A percentile compares a stretch with the other conserved stretches of the same genome.
Evolutionary conservation across 2,113 vertebrate species (phyloP).

Genomic region (Elanoides forficatus): DNA sequence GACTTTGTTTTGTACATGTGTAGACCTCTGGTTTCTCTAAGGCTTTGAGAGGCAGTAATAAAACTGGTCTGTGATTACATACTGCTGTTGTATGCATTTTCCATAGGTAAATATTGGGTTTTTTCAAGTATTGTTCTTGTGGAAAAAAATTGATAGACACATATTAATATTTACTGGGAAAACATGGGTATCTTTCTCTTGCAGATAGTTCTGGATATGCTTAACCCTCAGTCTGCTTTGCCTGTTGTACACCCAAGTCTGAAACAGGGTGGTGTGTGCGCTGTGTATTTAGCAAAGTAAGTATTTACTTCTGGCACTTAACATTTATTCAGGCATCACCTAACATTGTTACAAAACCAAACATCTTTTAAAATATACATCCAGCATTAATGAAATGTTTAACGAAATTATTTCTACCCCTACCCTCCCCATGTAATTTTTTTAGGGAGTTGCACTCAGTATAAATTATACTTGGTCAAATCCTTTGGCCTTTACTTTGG

Average conservation of each 20-base stretch:
- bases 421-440: not conserved
- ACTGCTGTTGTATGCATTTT: not conserved
- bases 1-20: not conserved
- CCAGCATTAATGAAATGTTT: not conserved
- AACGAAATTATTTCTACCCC: not conserved
- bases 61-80: not conserved
- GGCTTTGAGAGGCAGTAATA: not conserved
- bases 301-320: conserved; percentile 51
- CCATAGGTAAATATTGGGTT: not conserved
- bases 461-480: not conserved
- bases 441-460: not conserved
- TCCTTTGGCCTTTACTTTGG: not conserved
- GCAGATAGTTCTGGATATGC: conserved; percentile 86
- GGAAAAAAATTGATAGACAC: not conserved
- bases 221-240: conserved; percentile 82
- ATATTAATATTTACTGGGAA: not conserved
- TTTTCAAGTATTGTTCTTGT: not conserved
- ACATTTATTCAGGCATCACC: not conserved
- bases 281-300: conserved; percentile 89
- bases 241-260: conserved; percentile 75
- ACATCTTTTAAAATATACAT: not conserved
- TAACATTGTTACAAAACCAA: not conserved
- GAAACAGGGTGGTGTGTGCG: conserved; percentile 83
- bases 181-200: not conserved
- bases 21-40: not conserved